These are phyloP conservation scores for Anarrhichthys ocellatus DNA, from an alignment of 2,113 vertebrate genomes.

Conservation along the genomic window DNA sequence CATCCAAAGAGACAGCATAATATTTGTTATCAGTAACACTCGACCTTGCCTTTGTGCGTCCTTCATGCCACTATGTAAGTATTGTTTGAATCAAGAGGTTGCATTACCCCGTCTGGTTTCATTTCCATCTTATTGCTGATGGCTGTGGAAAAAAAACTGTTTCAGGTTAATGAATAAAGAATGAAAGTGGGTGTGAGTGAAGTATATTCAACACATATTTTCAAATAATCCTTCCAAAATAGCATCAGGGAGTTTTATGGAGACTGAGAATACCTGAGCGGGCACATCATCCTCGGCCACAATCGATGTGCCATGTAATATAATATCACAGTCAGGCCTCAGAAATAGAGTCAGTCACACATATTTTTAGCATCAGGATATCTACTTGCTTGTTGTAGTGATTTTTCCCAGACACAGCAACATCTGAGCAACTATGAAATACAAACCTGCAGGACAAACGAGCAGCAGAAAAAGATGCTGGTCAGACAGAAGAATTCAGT, in stretches of 20 bases:
- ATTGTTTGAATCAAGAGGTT: constrained; percentile 15
- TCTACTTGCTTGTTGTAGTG: constrained; percentile 71
- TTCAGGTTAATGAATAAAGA: constrained; percentile 74
- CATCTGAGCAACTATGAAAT: constrained; percentile 67
- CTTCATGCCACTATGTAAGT: constrained; percentile 7
- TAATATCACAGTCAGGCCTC: constrained; percentile 75
- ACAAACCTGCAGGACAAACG: constrained; percentile 22
- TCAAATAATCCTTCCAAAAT: constrained; percentile 79
- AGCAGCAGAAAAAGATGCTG: constrained; percentile 1
- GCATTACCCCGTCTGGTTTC: constrained; percentile 46
- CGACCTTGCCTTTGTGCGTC: constrained; percentile 62
- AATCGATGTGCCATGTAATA: constrained; percentile 82
- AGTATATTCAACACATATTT: constrained; percentile 77
- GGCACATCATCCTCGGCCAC: constrained; percentile 73
- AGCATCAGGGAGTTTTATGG: constrained; percentile 76
- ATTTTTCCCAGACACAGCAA: constrained; percentile 71
- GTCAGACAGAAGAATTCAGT: not conserved
- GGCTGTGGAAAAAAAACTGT: constrained; percentile 58
- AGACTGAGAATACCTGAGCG: constrained; percentile 78
- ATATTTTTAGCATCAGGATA: constrained; percentile 80
- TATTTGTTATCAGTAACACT: constrained; percentile 34
- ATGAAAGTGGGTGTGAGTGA: constrained; percentile 61
- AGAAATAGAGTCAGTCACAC: constrained; percentile 78
- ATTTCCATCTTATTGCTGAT: constrained; percentile 44
- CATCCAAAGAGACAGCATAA: not conserved